Percentiles rank a stretch among this genome's conserved stretches.
Evolutionary conservation across 2,113 vertebrate genomes (phyloP).

Genomic region (Psammodynastes pulverulentus): DNA sequence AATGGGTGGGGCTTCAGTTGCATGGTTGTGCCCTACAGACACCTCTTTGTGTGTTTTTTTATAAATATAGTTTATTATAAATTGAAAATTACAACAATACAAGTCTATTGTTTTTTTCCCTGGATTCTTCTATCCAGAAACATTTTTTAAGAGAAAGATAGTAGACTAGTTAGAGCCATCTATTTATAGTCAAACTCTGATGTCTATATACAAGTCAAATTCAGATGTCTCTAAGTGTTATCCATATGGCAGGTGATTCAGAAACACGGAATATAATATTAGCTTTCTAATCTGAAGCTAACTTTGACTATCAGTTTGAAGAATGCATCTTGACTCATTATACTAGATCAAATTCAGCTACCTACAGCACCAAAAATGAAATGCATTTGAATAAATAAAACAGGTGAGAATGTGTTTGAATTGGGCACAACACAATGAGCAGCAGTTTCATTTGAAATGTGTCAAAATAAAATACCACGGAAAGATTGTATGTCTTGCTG

Average conservation of each 20-base stretch:
- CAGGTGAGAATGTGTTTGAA: constrained; percentile 61
- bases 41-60: neutral
- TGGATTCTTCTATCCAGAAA: constrained; percentile 38
- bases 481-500: constrained; percentile 57
- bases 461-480: constrained; percentile 67
- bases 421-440: constrained; percentile 63
- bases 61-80: neutral
- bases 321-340: neutral
- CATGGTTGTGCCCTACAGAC: neutral
- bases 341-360: constrained; percentile 16
- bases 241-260: neutral
- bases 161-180: neutral
- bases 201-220: neutral
- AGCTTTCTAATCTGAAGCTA: constrained; percentile 2
- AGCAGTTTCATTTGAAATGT: constrained; percentile 62
- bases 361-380: constrained; percentile 19
- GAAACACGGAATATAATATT: neutral
- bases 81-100: neutral
- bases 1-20: neutral
- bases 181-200: neutral
- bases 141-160: neutral
- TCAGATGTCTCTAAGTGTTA: neutral
- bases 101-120: constrained; percentile 3
- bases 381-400: constrained; percentile 46
- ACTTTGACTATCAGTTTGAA: neutral